Evolutionary conservation across 2,113 vertebrate genomes (phyloP).

Genomic region (Peromyscus californicus): DNA sequence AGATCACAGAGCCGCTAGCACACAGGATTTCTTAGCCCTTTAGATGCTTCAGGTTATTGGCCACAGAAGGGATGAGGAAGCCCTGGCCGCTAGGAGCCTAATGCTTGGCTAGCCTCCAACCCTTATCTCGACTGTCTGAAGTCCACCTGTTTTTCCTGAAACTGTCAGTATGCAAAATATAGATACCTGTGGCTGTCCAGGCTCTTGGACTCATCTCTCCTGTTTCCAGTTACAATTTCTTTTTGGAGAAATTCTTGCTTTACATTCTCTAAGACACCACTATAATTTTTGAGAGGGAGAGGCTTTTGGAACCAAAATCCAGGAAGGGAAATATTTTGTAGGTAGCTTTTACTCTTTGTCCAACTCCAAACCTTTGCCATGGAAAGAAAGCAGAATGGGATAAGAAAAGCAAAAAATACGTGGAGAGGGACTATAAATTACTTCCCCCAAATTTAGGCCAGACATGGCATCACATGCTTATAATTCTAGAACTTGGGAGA

Average conservation of each 20-base stretch:
- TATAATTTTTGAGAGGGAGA: constrained; percentile 17
- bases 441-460: not conserved
- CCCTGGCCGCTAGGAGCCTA: not conserved
- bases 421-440: constrained; percentile 19
- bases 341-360: constrained; percentile 26
- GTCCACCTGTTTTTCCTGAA: not conserved
- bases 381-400: not conserved
- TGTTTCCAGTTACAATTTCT: constrained; percentile 9
- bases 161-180: not conserved
- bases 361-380: not conserved
- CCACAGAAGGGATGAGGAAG: not conserved
- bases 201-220: not conserved
- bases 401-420: constrained; percentile 25
- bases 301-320: constrained; percentile 49
- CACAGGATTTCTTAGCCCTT: not conserved
- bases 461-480: not conserved
- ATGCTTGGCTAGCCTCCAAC: not conserved
- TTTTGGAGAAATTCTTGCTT: constrained; percentile 29
- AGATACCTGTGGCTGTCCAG: not conserved
- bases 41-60: not conserved
- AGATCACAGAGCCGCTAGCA: not conserved
- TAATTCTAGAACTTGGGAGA: not conserved
- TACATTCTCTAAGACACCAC: constrained; percentile 13
- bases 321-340: constrained; percentile 36
- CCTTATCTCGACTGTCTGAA: not conserved